Evolutionary conservation across 1,140 invertebrate species (phyloP).

Genomic region (Drosophila sp.): DNA sequence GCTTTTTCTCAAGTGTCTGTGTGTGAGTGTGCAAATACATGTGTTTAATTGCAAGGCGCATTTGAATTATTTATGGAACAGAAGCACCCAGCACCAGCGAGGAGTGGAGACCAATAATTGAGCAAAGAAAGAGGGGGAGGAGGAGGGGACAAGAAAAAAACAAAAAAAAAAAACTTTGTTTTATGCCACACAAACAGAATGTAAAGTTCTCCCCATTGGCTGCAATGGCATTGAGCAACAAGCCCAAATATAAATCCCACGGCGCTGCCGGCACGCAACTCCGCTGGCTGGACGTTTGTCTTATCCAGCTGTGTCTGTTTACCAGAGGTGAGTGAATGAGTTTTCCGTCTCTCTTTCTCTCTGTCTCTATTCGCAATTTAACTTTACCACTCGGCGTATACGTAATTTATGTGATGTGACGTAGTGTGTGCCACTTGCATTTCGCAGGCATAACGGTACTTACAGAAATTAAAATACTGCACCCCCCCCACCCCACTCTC

Average conservation of each 20-base stretch:
- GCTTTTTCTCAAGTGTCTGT: neutral
- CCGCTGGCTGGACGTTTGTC: conserved; percentile 51
- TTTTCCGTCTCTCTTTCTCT: neutral
- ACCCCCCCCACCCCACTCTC: neutral
- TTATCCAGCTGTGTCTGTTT: conserved; percentile 63
- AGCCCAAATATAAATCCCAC: conserved; percentile 45
- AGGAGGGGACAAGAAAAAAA: conserved; percentile 16
- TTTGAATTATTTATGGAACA: conserved; percentile 64
- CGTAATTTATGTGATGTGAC: conserved; percentile 47
- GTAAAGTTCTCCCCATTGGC: conserved; percentile 43
- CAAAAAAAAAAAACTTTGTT: neutral
- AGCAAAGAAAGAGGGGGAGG: conserved; percentile 6
- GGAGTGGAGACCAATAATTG: conserved; percentile 37
- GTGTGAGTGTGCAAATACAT: conserved; percentile 7
- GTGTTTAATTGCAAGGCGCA: conserved; percentile 56
- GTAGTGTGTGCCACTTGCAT: conserved; percentile 34
- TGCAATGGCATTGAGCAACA: conserved; percentile 59
- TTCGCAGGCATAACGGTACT: conserved; percentile 36
- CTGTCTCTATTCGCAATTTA: neutral
- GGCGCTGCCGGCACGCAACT: conserved; percentile 53
- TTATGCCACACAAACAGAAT: conserved; percentile 37
- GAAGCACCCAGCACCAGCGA: conserved; percentile 32
- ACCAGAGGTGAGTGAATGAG: conserved; percentile 51
- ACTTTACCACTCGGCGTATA: conserved; percentile 35
- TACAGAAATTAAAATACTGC: conserved; percentile 61